These are phyloP conservation scores for Brachyptera putata DNA, from an alignment of 2,888 invertebrate species.

Conservation along the genomic window DNA sequence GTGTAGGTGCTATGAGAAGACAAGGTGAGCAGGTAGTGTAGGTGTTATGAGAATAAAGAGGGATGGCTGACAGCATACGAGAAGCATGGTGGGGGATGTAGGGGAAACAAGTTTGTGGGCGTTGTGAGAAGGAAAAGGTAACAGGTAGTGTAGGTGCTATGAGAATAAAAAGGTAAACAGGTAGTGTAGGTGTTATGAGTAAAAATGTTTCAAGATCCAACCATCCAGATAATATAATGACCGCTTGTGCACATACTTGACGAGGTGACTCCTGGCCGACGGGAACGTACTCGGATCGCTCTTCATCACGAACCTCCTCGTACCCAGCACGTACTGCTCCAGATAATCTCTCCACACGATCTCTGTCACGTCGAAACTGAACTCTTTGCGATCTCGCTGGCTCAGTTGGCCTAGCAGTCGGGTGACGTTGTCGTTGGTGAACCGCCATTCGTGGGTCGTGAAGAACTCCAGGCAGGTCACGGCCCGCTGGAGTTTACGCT, in stretches of 20 bases:
- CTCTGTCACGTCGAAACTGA: conserved; percentile 49
- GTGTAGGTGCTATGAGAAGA: no score
- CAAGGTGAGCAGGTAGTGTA: no score
- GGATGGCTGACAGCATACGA: no score
- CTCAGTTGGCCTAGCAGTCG: conserved; percentile 41
- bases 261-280: conserved; percentile 42
- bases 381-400: conserved; percentile 43
- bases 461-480: conserved; percentile 51
- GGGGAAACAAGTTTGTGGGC: no score
- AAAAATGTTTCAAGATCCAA: no score
- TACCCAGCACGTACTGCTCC: conserved; percentile 51
- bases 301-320: conserved; percentile 50
- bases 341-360: conserved; percentile 53
- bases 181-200: no score
- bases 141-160: no score
- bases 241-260: conserved; percentile 41
- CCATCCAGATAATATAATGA: background rate
- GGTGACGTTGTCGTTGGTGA: conserved; percentile 44
- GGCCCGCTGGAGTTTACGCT: conserved; percentile 48
- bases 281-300: conserved; percentile 47
- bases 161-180: no score
- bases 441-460: conserved; percentile 52
- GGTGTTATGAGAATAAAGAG: no score
- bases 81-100: no score
- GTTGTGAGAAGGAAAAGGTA: no score